These are phyloP conservation scores for Paraescarpia echinospica DNA, from an alignment of 1,140 invertebrate species.

Conservation along the genomic window DNA sequence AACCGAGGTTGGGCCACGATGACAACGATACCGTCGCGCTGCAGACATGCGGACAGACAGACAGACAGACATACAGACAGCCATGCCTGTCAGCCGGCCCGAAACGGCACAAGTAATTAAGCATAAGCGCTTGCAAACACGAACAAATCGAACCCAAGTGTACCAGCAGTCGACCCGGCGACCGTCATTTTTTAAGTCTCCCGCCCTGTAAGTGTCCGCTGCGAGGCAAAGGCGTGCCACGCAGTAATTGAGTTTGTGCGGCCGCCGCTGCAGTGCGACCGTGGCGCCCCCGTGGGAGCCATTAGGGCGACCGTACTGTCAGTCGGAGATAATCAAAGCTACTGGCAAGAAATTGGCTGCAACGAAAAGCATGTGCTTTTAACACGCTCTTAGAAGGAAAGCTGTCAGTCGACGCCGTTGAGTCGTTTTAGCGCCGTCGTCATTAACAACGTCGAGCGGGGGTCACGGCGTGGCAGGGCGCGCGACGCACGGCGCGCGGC, in stretches of 20 bases:
- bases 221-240: background rate
- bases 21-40: background rate
- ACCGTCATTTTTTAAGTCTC: background rate
- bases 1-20: background rate
- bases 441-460: background rate
- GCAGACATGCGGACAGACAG: background rate
- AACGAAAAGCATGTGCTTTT: slow-evolving; percentile 1
- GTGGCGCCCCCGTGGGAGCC: background rate
- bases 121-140: slow-evolving; percentile 3
- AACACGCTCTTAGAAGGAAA: slow-evolving; percentile 5
- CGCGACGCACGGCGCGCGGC: too few species aligned
- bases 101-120: background rate
- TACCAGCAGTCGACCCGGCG: background rate
- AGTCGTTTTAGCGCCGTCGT: slow-evolving; percentile 3
- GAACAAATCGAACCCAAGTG: background rate
- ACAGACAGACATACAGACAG: slow-evolving; percentile 9
- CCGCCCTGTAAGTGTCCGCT: background rate
- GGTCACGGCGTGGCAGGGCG: background rate
- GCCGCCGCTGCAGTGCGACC: background rate
- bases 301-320: background rate
- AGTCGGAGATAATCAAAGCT: slow-evolving; percentile 1
- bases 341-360: background rate
- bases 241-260: background rate
- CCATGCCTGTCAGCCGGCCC: background rate
- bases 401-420: background rate